A percentile compares a stretch with the other conserved stretches of the same genome.
Evolutionary conservation across 2,797 vertebrate genomes (phyloP).

Genomic region (Anabas testudineus): DNA sequence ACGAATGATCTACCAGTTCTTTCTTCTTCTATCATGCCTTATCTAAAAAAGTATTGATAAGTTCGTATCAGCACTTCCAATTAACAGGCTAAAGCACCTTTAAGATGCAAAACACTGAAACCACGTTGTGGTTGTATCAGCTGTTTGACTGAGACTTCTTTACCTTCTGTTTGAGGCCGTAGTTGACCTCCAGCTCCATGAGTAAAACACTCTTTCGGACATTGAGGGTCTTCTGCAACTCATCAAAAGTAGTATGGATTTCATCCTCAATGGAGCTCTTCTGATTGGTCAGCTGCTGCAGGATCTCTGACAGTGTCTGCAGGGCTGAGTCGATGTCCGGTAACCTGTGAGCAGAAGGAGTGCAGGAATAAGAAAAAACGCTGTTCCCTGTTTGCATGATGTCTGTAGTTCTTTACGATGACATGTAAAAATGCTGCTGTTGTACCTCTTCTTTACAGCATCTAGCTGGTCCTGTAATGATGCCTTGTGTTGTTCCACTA

Average conservation of each 20-base stretch:
- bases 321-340: conserved; percentile 95
- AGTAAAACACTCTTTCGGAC: conserved; percentile 96
- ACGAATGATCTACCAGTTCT: not conserved
- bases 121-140: not conserved
- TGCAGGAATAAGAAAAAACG: not conserved
- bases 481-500: conserved; percentile 96
- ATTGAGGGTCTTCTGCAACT: conserved; percentile 96
- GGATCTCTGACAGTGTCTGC: conserved; percentile 94
- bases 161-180: conserved; percentile 98
- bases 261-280: conserved; percentile 95
- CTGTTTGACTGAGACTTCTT: conserved; percentile 7
- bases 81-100: not conserved
- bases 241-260: conserved; percentile 94
- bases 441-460: conserved; percentile 92
- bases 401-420: not conserved
- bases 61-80: not conserved
- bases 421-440: not conserved
- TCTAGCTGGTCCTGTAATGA: conserved; percentile 93
- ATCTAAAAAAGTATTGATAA: not conserved
- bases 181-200: conserved; percentile 99
- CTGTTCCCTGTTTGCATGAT: not conserved
- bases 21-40: not conserved
- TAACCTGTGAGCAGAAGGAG: conserved; percentile 81
- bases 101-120: not conserved
- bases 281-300: conserved; percentile 94